These are phyloP conservation scores for Clistopyga incitator DNA, from an alignment of 2,888 invertebrate genomes.

Conservation along the genomic window DNA sequence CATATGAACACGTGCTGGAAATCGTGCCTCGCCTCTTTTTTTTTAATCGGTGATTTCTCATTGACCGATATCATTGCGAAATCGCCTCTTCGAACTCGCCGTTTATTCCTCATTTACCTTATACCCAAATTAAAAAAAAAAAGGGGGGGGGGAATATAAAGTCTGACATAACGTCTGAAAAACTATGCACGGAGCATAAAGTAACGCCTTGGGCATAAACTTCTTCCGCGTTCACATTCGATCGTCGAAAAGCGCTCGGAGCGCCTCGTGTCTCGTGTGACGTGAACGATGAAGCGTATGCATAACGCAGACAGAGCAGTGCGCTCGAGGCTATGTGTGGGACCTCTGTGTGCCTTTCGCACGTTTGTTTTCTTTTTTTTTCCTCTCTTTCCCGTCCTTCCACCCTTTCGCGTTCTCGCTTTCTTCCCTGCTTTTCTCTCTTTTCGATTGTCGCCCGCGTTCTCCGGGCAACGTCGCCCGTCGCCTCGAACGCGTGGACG, in stretches of 20 bases:
- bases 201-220: background rate
- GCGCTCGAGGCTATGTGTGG: background rate
- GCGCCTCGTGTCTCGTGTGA: slow-evolving; percentile 11
- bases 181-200: background rate
- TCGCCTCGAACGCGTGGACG: slow-evolving; percentile 71
- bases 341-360: slow-evolving; percentile 21
- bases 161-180: background rate
- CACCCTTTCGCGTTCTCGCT: slow-evolving; percentile 53
- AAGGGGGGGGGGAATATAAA: too few species aligned
- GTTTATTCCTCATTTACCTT: too few species aligned
- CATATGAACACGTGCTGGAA: background rate
- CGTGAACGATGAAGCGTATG: background rate
- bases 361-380: slow-evolving; percentile 35
- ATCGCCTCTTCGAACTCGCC: background rate
- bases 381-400: slow-evolving; percentile 40
- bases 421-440: slow-evolving; percentile 20
- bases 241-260: slow-evolving; percentile 2
- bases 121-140: too few species aligned
- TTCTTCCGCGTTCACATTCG: slow-evolving; percentile 13
- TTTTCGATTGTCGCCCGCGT: slow-evolving; percentile 29
- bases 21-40: too few species aligned
- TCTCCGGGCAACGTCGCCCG: slow-evolving; percentile 62
- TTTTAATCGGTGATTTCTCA: too few species aligned
- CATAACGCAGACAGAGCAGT: background rate
- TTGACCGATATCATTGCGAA: too few species aligned